phyloP scores from a whole-genome alignment of 2,113 vertebrate genomes.

The Shinisaurus crocodilurus region DNA sequence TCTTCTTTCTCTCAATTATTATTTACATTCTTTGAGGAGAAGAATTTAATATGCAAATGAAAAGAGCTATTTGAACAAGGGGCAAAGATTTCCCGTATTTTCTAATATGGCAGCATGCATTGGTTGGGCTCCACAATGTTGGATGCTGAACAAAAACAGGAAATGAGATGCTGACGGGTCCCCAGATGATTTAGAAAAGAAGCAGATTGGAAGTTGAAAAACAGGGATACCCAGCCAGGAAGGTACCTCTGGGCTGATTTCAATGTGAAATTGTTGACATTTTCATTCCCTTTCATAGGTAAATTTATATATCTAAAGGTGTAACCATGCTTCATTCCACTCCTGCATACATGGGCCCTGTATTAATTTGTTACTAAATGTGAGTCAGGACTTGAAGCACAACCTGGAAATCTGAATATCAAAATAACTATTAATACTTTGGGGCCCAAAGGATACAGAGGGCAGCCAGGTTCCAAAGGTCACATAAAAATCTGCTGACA shows the following conservation, averaged over 20 bases:
- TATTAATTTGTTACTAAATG: background rate
- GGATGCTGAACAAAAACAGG: slow-evolving; percentile 15
- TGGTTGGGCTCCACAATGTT: slow-evolving; percentile 41
- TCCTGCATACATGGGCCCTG: background rate
- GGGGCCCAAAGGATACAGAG: background rate
- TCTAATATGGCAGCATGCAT: slow-evolving; percentile 18
- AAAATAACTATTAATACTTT: background rate
- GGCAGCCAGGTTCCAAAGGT: background rate
- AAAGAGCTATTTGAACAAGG: slow-evolving; percentile 30
- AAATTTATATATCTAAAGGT: background rate
- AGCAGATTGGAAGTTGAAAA: background rate
- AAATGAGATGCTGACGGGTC: background rate
- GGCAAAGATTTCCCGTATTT: background rate
- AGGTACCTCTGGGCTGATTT: slow-evolving; percentile 4
- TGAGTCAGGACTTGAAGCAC: background rate
- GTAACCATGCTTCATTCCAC: background rate
- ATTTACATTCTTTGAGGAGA: slow-evolving; percentile 46
- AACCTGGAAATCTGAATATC: background rate
- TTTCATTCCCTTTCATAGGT: background rate
- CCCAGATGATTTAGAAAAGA: background rate
- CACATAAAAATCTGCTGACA: background rate
- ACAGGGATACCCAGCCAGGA: background rate
- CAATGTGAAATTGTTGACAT: background rate
- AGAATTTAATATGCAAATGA: slow-evolving; percentile 51
- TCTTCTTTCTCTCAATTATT: slow-evolving; percentile 13